phyloP scores from a whole-genome alignment of 2,888 invertebrate genomes.

The Drosophila greeni region DNA sequence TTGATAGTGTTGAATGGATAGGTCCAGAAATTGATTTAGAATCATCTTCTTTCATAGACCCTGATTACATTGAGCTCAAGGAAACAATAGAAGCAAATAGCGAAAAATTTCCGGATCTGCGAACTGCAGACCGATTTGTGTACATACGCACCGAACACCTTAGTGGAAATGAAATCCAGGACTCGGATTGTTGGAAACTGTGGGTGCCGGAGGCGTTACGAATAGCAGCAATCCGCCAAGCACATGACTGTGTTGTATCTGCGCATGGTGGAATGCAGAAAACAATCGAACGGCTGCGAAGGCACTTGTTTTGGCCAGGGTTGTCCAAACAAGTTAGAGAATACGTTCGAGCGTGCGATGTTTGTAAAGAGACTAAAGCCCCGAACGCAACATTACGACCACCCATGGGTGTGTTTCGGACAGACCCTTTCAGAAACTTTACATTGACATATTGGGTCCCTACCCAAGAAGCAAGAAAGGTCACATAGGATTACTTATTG shows the following conservation, averaged over 20 bases:
- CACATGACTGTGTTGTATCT: too few species aligned
- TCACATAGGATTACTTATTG: background rate
- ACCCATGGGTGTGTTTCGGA: background rate
- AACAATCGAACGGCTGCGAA: too few species aligned
- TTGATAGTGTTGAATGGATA: conserved; percentile 1
- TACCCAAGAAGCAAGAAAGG: conserved; percentile 2
- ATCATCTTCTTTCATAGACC: conserved; percentile 1
- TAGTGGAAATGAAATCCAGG: too few species aligned
- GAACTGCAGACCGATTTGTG: background rate
- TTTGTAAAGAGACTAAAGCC: background rate
- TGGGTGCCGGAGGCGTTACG: too few species aligned
- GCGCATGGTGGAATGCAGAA: too few species aligned
- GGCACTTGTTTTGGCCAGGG: conserved; percentile 24
- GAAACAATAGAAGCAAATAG: background rate
- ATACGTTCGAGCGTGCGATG: background rate
- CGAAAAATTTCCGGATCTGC: background rate
- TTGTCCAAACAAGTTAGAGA: background rate
- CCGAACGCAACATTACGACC: conserved; percentile 20
- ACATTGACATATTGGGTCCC: background rate
- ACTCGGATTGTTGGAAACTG: too few species aligned
- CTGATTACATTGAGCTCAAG: background rate
- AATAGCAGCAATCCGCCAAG: too few species aligned
- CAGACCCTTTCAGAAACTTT: background rate
- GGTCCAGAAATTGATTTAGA: conserved; percentile 12
- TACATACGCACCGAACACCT: conserved; percentile 15